Evolutionary conservation across 2,888 invertebrate species (phyloP).

Genomic region (Drosophila nigricruria): DNA sequence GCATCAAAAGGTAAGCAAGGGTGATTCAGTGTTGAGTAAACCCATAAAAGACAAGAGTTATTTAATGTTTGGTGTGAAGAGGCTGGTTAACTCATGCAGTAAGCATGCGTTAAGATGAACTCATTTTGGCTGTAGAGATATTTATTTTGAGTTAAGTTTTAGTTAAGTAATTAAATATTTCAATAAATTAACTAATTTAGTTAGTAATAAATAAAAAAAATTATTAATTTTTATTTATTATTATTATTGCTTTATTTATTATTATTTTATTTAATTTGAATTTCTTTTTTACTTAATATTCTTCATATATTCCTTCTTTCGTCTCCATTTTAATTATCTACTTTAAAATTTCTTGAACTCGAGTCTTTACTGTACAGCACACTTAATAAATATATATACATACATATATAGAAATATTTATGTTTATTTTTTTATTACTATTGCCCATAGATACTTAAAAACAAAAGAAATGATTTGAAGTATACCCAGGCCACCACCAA

Average conservation of each 20-base stretch:
- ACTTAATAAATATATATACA: neutral
- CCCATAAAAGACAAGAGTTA: neutral
- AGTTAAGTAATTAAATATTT: neutral
- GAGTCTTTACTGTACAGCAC: neutral
- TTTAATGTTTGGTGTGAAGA: neutral
- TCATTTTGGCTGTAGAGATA: neutral
- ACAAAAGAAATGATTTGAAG: slow-evolving; percentile 18
- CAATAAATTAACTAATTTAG: neutral
- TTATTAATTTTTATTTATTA: neutral
- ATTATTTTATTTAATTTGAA: neutral
- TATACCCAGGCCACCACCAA: slow-evolving; percentile 24
- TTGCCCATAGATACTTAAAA: slow-evolving; percentile 15
- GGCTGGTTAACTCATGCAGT: neutral
- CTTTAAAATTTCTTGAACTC: neutral
- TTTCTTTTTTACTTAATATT: neutral
- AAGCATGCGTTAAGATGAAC: neutral
- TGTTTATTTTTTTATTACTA: slow-evolving; percentile 4
- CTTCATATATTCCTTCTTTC: neutral
- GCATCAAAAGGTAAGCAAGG: neutral
- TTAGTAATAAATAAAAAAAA: neutral
- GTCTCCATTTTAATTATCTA: neutral
- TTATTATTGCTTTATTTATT: neutral
- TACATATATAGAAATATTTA: slow-evolving; percentile 3
- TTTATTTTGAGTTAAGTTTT: neutral
- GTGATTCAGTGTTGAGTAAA: slow-evolving; percentile 20